Conservation (phyloP, 2,113 vertebrate genomes). For the Ptyas mucosa region DNA sequence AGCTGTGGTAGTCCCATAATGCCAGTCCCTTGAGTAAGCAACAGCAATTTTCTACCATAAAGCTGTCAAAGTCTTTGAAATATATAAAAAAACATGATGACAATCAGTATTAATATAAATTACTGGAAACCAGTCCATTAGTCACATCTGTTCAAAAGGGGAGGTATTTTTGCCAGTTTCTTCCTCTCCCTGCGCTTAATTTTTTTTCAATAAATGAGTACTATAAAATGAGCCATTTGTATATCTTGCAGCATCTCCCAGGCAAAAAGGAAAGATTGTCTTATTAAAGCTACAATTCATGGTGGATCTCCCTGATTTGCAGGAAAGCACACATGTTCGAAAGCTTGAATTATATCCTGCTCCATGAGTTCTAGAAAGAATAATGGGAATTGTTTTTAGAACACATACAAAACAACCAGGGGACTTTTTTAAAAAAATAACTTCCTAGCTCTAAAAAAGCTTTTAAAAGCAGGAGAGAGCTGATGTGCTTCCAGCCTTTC, state of each 20-base stretch:
- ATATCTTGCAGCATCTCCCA: neutral
- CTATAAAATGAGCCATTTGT: slow-evolving; percentile 15
- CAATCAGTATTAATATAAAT: slow-evolving; percentile 55
- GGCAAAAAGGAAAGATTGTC: slow-evolving; percentile 31
- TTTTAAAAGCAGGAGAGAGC: slow-evolving; percentile 35
- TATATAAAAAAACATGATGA: slow-evolving; percentile 59
- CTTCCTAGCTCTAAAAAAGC: slow-evolving; percentile 19
- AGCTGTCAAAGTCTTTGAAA: slow-evolving; percentile 66
- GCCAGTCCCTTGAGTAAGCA: slow-evolving; percentile 59
- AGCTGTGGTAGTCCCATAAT: slow-evolving; percentile 57
- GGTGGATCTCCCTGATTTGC: slow-evolving; percentile 21
- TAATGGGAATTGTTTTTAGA: neutral
- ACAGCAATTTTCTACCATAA: slow-evolving; percentile 62
- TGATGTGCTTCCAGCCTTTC: slow-evolving; percentile 33
- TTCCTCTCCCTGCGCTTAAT: slow-evolving; percentile 22
- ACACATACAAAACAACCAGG: slow-evolving; percentile 20
- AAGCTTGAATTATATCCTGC: slow-evolving; percentile 28
- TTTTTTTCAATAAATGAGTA: slow-evolving; percentile 42
- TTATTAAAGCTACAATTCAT: slow-evolving; percentile 30
- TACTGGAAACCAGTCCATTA: slow-evolving; percentile 49
- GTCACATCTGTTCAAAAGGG: slow-evolving; percentile 34
- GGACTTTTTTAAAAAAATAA: slow-evolving; percentile 18
- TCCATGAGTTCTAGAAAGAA: slow-evolving; percentile 22
- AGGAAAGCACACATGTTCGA: neutral
- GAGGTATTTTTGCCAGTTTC: neutral